These are phyloP conservation scores for Mormyrus hasselquistii DNA, from an alignment of 2,797 vertebrate genomes.

Conservation along the genomic window DNA sequence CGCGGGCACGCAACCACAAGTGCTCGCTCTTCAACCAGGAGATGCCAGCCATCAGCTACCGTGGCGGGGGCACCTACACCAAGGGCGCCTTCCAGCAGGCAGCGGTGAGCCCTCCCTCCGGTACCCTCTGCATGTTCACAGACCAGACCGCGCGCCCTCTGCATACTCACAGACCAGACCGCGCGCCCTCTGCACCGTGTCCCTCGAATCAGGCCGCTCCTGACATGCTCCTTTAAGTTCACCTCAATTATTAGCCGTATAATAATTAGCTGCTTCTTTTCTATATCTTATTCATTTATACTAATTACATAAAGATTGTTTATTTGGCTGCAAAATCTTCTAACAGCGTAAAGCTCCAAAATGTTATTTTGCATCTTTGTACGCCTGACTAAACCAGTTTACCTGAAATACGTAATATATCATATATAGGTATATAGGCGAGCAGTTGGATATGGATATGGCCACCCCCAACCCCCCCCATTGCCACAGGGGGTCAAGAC, in stretches of 20 bases:
- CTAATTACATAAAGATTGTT: background rate
- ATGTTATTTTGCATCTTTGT: background rate
- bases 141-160: background rate
- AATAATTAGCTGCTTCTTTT: background rate
- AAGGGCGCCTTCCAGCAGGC: conserved; percentile 95
- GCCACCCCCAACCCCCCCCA: background rate
- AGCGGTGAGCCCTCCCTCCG: conserved; percentile 66
- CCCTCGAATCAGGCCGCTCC: background rate
- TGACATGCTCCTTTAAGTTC: background rate
- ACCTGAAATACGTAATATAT: background rate
- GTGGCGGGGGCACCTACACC: conserved; percentile 93
- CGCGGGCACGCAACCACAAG: conserved; percentile 87
- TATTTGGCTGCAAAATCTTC: background rate
- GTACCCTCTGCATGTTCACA: background rate
- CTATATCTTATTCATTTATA: background rate
- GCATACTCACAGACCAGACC: no score
- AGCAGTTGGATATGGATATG: background rate
- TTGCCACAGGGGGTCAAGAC: background rate
- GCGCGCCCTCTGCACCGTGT: background rate
- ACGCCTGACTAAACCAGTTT: background rate
- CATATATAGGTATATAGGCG: background rate
- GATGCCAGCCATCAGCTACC: conserved; percentile 89
- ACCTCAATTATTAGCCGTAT: background rate
- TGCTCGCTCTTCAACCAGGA: conserved; percentile 87
- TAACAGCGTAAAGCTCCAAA: background rate